Evolutionary conservation across 1,140 invertebrate species (phyloP).

Genomic region (Solenopsis invicta): DNA sequence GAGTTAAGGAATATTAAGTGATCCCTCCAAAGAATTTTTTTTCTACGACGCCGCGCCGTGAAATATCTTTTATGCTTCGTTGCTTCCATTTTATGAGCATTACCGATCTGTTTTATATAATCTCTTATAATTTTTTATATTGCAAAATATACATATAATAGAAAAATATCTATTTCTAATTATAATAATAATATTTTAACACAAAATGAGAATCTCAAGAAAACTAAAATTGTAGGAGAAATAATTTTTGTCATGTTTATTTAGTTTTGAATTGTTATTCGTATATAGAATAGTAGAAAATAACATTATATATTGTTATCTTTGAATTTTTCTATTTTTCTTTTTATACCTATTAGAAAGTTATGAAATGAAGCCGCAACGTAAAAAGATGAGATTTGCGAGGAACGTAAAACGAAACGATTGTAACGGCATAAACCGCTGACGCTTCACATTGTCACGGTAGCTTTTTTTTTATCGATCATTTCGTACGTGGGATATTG

Average conservation of each 20-base stretch:
- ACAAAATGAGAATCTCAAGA: background rate
- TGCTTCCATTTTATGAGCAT: background rate
- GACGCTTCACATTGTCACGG: slow-evolving; percentile 76
- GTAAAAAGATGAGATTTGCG: slow-evolving; percentile 65
- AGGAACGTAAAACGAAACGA: slow-evolving; percentile 76
- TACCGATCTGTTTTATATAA: background rate
- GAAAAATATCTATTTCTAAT: slow-evolving; percentile 1
- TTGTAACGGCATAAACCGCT: slow-evolving; percentile 79
- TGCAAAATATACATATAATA: background rate
- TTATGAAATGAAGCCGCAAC: slow-evolving; percentile 14
- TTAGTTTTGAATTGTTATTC: background rate
- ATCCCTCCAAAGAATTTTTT: slow-evolving; percentile 17
- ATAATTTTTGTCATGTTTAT: background rate
- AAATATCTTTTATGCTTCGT: background rate
- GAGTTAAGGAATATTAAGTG: slow-evolving; percentile 22
- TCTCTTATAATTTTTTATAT: slow-evolving; percentile 3
- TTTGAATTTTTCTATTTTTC: background rate
- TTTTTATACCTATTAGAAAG: slow-evolving; percentile 2
- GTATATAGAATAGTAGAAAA: background rate
- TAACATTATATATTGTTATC: background rate
- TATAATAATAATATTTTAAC: slow-evolving; percentile 4
- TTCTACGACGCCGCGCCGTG: background rate
- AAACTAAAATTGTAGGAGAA: background rate
- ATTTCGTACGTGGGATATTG: slow-evolving; percentile 70
- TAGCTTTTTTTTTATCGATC: slow-evolving; percentile 78